These are phyloP conservation scores for Leptopterna dolabrata DNA, from an alignment of 2,888 invertebrate species.

Conservation along the genomic window DNA sequence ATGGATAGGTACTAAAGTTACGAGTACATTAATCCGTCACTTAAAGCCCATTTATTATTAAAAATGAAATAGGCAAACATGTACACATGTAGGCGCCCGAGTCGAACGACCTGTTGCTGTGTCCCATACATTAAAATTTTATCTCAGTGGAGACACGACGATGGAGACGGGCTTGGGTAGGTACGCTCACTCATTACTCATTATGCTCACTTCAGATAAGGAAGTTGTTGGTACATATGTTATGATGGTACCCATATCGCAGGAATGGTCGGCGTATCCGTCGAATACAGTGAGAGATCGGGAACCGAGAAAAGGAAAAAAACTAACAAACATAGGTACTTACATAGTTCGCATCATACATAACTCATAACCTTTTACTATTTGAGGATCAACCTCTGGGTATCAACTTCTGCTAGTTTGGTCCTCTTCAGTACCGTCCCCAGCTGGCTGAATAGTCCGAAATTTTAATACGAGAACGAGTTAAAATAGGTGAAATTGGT, in stretches of 20 bases:
- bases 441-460: no score
- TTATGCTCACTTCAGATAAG: neutral
- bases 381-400: no score
- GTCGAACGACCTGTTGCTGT: neutral
- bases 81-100: slow-evolving; percentile 1
- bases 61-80: neutral
- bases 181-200: neutral
- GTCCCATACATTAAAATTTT: neutral
- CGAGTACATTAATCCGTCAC: neutral
- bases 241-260: slow-evolving; percentile 23
- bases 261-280: neutral
- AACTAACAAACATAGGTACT: no score
- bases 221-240: slow-evolving; percentile 3
- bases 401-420: no score
- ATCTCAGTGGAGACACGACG: neutral
- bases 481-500: no score
- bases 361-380: no score
- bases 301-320: no score
- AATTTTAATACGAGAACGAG: no score
- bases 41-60: neutral
- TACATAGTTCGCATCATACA: no score
- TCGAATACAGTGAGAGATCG: neutral
- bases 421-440: no score
- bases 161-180: slow-evolving; percentile 1
- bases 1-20: neutral